These are phyloP conservation scores for Solen grandis DNA, from an alignment of 1,140 invertebrate genomes.

Conservation along the genomic window DNA sequence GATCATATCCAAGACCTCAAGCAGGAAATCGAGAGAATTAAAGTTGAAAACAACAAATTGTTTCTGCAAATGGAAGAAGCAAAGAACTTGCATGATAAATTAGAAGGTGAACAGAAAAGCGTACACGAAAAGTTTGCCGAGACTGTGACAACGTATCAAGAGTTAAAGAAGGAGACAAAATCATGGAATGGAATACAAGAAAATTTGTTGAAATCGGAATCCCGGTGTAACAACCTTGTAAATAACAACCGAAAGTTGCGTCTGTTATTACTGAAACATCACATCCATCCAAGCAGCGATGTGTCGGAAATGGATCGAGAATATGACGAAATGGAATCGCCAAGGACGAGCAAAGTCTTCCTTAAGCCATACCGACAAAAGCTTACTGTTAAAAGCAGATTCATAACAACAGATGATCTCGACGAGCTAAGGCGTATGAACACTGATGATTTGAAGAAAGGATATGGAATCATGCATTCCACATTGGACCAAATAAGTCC, in stretches of 20 bases:
- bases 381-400: slow-evolving; percentile 21
- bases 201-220: slow-evolving; percentile 14
- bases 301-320: slow-evolving; percentile 28
- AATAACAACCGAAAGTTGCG: slow-evolving; percentile 31
- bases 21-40: slow-evolving; percentile 2
- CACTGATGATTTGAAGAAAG: slow-evolving; percentile 10
- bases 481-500: slow-evolving; percentile 37
- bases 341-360: neutral
- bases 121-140: slow-evolving; percentile 23
- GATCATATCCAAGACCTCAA: slow-evolving; percentile 34
- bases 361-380: slow-evolving; percentile 6
- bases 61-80: slow-evolving; percentile 35
- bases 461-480: neutral
- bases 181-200: slow-evolving; percentile 17
- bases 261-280: slow-evolving; percentile 34
- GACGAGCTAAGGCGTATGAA: slow-evolving; percentile 9
- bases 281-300: slow-evolving; percentile 33
- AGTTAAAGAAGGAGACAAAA: slow-evolving; percentile 28
- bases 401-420: neutral
- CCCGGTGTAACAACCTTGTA: neutral
- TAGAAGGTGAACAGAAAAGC: slow-evolving; percentile 30
- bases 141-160: slow-evolving; percentile 8
- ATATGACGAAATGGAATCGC: neutral
- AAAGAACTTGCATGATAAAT: slow-evolving; percentile 39
- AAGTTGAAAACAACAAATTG: slow-evolving; percentile 31